phyloP scores from a whole-genome alignment of 2,113 vertebrate species.

The Sylvicapra grimmia region DNA sequence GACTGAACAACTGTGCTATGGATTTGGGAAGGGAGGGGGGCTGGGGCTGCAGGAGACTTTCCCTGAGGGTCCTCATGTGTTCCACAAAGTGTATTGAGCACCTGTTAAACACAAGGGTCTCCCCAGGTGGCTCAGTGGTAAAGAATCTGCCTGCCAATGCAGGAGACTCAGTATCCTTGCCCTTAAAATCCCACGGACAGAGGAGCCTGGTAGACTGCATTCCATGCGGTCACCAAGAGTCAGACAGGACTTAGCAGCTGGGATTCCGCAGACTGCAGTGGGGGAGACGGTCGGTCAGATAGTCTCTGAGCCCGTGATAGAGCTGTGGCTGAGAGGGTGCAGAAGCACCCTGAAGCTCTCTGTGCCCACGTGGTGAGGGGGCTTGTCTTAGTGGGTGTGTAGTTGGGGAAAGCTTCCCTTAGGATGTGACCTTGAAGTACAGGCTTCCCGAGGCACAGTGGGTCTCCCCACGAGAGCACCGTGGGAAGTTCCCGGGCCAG shows the following conservation, averaged over 20 bases:
- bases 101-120: not conserved
- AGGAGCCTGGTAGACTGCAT: not conserved
- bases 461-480: rapidly evolving
- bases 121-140: not conserved
- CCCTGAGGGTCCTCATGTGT: not conserved
- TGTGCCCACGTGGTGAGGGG: not conserved
- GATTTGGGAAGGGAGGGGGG: not conserved
- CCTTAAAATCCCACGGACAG: not conserved
- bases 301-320: not conserved
- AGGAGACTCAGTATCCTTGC: not conserved
- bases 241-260: not conserved
- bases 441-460: not conserved
- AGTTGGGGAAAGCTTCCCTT: not conserved
- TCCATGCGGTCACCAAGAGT: not conserved
- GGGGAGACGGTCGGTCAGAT: not conserved
- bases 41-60: not conserved
- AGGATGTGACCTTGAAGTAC: not conserved
- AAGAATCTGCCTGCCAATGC: not conserved
- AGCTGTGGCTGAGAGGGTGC: not conserved
- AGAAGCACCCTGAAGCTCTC: not conserved
- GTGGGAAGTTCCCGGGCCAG: not conserved
- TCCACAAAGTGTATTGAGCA: not conserved
- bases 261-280: no score
- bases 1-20: not conserved
- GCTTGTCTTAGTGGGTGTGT: not conserved